Conservation (phyloP, 2,113 vertebrate species). For the Syngnathoides biaculeatus region DNA sequence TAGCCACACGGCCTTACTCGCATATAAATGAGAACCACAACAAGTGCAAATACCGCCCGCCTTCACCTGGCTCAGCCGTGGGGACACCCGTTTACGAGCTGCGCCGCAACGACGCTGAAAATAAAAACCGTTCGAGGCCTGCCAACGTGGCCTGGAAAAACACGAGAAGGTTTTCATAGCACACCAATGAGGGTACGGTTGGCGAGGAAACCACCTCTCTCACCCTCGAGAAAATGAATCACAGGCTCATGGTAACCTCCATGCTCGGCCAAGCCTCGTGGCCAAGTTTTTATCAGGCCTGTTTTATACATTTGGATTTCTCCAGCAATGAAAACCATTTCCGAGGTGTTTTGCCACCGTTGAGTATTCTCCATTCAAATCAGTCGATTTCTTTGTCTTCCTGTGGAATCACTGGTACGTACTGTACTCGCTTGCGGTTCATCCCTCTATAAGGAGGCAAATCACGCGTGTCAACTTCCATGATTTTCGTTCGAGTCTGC, state of each 20-base stretch:
- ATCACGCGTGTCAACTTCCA: no score
- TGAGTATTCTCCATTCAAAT: no score
- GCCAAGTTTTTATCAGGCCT: conserved; percentile 18
- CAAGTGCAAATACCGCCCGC: neutral
- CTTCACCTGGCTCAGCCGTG: conserved; percentile 5
- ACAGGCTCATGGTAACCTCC: conserved; percentile 27
- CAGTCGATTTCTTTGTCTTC: neutral
- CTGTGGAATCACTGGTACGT: neutral
- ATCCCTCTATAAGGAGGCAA: no score
- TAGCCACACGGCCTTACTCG: neutral
- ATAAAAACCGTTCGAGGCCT: conserved; percentile 14
- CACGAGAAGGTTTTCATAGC: conserved; percentile 29
- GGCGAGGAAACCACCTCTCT: conserved; percentile 35
- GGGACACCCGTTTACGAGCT: conserved; percentile 5
- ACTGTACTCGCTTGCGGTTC: neutral
- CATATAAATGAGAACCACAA: no score
- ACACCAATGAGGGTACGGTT: conserved; percentile 21
- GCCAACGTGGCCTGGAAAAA: conserved; percentile 28
- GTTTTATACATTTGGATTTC: neutral
- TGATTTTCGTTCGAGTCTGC: no score
- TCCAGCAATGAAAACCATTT: neutral
- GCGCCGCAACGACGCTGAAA: conserved; percentile 2
- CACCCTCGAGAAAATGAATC: conserved; percentile 16
- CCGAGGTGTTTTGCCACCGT: neutral
- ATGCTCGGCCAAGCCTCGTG: conserved; percentile 40